Conservation (phyloP, 2,113 vertebrate genomes). For the Amazona vittata region DNA sequence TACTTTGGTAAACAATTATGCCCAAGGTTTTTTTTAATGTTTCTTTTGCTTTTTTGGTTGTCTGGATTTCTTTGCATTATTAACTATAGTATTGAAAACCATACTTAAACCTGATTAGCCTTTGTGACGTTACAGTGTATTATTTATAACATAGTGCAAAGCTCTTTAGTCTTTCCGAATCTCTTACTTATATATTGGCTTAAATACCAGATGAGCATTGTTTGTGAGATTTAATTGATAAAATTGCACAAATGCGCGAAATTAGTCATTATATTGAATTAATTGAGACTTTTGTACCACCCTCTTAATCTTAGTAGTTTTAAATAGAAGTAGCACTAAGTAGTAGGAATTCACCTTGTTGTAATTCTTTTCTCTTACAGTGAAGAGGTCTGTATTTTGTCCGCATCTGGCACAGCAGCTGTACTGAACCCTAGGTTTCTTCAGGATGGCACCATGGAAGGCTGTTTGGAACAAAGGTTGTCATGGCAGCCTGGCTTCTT, state of each 20-base stretch:
- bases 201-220: not conserved
- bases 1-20: not conserved
- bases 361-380: conserved; percentile 76
- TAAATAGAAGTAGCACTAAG: not conserved
- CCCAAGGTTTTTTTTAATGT: not conserved
- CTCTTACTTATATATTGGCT: not conserved
- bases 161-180: not conserved
- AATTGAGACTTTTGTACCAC: not conserved
- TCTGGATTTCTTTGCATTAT: not conserved
- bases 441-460: conserved; percentile 91
- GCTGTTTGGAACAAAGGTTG: conserved; percentile 93
- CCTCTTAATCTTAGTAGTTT: not conserved
- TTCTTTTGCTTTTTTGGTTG: not conserved
- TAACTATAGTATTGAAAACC: not conserved
- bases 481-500: conserved; percentile 81
- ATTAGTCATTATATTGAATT: not conserved
- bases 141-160: not conserved
- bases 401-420: conserved; percentile 94
- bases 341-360: conserved; percentile 2
- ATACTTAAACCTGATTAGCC: not conserved
- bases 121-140: not conserved
- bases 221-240: not conserved
- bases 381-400: conserved; percentile 98
- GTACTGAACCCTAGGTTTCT: conserved; percentile 94
- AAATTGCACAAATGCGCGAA: not conserved